phyloP scores from a whole-genome alignment of 2,888 invertebrate genomes.

The Idaea biselata region DNA sequence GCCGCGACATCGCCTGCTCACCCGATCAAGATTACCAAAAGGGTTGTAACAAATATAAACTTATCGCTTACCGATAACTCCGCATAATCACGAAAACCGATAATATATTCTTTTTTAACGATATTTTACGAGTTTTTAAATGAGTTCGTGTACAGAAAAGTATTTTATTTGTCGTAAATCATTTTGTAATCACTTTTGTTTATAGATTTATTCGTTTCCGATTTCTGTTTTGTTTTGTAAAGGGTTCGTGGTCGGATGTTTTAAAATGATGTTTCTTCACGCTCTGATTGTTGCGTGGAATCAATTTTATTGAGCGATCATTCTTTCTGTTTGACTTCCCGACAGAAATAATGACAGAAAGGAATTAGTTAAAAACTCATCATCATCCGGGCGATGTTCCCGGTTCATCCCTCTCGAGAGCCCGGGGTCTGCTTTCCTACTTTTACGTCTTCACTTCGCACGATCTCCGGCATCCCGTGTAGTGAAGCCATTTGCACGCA shows the following conservation, averaged over 20 bases:
- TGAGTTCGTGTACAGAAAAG: slow-evolving; percentile 22
- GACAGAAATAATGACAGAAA: no score
- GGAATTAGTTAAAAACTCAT: no score
- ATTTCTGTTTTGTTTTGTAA: slow-evolving; percentile 11
- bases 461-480: no score
- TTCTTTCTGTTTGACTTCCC: not conserved
- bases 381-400: no score
- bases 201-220: slow-evolving; percentile 18
- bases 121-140: slow-evolving; percentile 41
- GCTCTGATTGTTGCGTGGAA: not conserved
- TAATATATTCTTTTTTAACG: slow-evolving; percentile 39
- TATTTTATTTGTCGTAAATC: slow-evolving; percentile 29
- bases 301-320: not conserved
- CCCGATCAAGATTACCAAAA: slow-evolving; percentile 69
- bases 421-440: no score
- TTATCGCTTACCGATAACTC: slow-evolving; percentile 72
- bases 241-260: slow-evolving; percentile 11
- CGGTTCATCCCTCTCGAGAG: no score
- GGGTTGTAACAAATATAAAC: slow-evolving; percentile 64
- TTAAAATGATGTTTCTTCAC: not conserved
- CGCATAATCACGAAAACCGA: slow-evolving; percentile 58
- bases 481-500: no score
- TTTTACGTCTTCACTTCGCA: no score
- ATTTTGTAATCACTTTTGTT: slow-evolving; percentile 27
- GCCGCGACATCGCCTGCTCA: slow-evolving; percentile 60